Conservation (phyloP, 1,140 invertebrate genomes). For the Drosophila melanica region DNA sequence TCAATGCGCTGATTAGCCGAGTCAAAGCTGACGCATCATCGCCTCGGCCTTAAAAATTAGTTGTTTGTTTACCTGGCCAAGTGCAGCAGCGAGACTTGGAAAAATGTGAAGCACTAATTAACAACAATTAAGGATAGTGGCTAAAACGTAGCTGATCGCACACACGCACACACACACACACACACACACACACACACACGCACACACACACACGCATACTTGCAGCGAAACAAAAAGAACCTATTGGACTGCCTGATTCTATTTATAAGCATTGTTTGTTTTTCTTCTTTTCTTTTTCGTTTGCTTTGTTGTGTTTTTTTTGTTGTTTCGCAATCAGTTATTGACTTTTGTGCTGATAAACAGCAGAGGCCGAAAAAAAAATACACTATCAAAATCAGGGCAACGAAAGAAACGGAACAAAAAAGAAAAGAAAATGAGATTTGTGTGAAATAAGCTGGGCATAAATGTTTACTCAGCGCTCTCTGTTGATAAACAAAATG, state of each 20-base stretch:
- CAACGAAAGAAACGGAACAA: conserved; percentile 6
- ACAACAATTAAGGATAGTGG: not conserved
- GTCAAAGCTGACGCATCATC: conserved; percentile 46
- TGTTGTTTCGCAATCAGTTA: conserved; percentile 64
- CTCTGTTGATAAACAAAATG: conserved; percentile 50
- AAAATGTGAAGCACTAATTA: conserved; percentile 4
- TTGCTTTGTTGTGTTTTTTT: conserved; percentile 13
- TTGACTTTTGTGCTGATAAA: conserved; percentile 79
- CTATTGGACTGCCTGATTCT: conserved; percentile 18
- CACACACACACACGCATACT: conserved; percentile 13
- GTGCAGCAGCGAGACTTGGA: conserved; percentile 14
- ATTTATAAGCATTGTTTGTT: conserved; percentile 61
- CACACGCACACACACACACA: conserved; percentile 43
- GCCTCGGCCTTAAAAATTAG: not conserved
- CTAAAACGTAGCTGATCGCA: conserved; percentile 47
- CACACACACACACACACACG: conserved; percentile 48
- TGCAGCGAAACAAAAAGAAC: not conserved
- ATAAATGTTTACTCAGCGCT: conserved; percentile 41
- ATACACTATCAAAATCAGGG: conserved; percentile 20
- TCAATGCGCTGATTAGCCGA: conserved; percentile 48
- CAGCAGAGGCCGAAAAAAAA: conserved; percentile 13
- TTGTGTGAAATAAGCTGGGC: conserved; percentile 25
- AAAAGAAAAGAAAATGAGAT: conserved; percentile 12
- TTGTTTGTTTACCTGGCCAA: conserved; percentile 12
- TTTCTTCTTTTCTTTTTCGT: conserved; percentile 25